Conservation (phyloP, 2,797 vertebrate species). For the Anomalospiza imberbis region DNA sequence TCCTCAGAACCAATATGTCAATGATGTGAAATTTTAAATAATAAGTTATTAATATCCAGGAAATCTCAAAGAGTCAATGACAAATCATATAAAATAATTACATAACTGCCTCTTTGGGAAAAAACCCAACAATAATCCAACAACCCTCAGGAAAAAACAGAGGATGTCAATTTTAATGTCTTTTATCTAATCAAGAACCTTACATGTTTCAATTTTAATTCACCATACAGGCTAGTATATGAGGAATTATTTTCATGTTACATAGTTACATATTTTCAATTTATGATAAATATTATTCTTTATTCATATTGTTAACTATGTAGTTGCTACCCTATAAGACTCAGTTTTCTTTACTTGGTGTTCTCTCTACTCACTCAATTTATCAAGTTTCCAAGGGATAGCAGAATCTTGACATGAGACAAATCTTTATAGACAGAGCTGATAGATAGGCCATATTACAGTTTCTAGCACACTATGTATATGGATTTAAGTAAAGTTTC, state of each 20-base stretch:
- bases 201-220: slow-evolving; percentile 1
- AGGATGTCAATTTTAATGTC: neutral
- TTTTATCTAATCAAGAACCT: neutral
- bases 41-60: neutral
- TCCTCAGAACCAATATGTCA: neutral
- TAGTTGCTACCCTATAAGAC: neutral
- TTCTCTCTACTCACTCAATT: neutral
- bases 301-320: neutral
- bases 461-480: neutral
- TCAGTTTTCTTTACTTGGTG: neutral
- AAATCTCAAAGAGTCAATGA: neutral
- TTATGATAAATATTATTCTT: neutral
- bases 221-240: neutral
- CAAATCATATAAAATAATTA: neutral
- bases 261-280: neutral
- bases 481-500: neutral
- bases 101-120: neutral
- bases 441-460: neutral
- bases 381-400: neutral
- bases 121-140: neutral
- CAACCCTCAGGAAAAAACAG: neutral
- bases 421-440: neutral
- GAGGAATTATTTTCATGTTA: neutral
- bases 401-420: neutral
- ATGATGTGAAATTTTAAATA: slow-evolving; percentile 11